Base-by-base conservation (phyloP, 1,140 invertebrate species). In the Physella acuta region DNA sequence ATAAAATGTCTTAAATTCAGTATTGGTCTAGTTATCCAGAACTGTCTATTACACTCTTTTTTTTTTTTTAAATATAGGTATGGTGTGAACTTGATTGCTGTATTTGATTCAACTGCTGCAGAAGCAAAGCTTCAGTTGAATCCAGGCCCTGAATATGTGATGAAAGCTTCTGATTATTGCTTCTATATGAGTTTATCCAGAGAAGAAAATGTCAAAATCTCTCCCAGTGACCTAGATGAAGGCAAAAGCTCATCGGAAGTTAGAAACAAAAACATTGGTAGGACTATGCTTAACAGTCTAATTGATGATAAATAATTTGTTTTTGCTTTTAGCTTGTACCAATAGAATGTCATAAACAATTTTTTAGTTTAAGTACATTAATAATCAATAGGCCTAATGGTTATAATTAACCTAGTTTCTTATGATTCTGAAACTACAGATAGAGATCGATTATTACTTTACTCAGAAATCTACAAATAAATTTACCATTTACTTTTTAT, bases 181-280 rank as follows among this genome's bases (percentile, higher is more conserved):
- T 98, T 97, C 86, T 98, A 98, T 85, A 93, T 98, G 91, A 95
- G 93, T 85, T 95, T 97, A 64, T 97, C 95, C 28, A 96, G 97
- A 83, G 80, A 82, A 63, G 80, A 82, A 65, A 76, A 52, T 94
- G 98, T 77, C 3, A 64, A 77, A 59, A 71, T 78, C 55, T 69
- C 73, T 52, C 31, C 79, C 68, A 62, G 70, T 53, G 59, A 64
- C 71, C 72, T 60, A 78, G 76, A 31, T 58, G 66, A 62, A 4
- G 59, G 61, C 0, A 44, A 51, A 31, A 58, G 20, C 20, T 36
- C 58, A 20, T 56, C 68, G 8, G 58, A 60, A 20, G 33, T 37
- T 17, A 58, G 72, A 24, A 26, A 56, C 8, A 71, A 71, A 37
- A 73, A 71, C 49, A 73, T 73, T 20, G 72, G 72, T 73, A 55